phyloP scores from a whole-genome alignment of 2,797 vertebrate species.

The Cryptoblepharus egeriae region DNA sequence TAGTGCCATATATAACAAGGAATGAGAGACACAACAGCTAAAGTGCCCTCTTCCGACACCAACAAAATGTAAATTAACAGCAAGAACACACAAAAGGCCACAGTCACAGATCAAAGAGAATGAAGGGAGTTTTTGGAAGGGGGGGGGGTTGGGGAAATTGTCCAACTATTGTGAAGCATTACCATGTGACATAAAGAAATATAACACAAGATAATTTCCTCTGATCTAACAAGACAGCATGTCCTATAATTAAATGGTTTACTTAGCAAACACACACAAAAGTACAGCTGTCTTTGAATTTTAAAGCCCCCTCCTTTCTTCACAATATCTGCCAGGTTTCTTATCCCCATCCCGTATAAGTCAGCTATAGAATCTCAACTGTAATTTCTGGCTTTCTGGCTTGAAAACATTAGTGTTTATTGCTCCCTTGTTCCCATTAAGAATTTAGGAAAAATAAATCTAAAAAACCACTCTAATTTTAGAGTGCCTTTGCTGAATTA shows the following conservation, averaged over 20 bases:
- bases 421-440: slow-evolving; percentile 36
- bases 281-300: slow-evolving; percentile 49
- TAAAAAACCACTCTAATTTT: background rate
- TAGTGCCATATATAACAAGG: slow-evolving; percentile 54
- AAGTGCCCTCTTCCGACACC: slow-evolving; percentile 62
- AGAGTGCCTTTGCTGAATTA: slow-evolving; percentile 6
- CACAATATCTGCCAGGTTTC: slow-evolving; percentile 40
- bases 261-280: slow-evolving; percentile 41
- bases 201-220: slow-evolving; percentile 64
- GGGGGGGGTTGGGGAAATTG: slow-evolving; percentile 38
- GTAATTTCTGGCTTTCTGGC: slow-evolving; percentile 5
- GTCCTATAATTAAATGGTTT: slow-evolving; percentile 73
- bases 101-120: slow-evolving; percentile 75
- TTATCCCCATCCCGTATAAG: slow-evolving; percentile 3
- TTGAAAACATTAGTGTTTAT: slow-evolving; percentile 35
- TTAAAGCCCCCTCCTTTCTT: slow-evolving; percentile 52
- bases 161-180: slow-evolving; percentile 65
- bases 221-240: slow-evolving; percentile 76
- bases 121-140: slow-evolving; percentile 20
- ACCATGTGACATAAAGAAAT: slow-evolving; percentile 28
- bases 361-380: slow-evolving; percentile 41
- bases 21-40: slow-evolving; percentile 43
- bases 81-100: slow-evolving; percentile 67
- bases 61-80: slow-evolving; percentile 78
- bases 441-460: slow-evolving; percentile 30